Evolutionary conservation across 2,113 vertebrate species (phyloP).

Genomic region (Potamarius usumacintae): DNA sequence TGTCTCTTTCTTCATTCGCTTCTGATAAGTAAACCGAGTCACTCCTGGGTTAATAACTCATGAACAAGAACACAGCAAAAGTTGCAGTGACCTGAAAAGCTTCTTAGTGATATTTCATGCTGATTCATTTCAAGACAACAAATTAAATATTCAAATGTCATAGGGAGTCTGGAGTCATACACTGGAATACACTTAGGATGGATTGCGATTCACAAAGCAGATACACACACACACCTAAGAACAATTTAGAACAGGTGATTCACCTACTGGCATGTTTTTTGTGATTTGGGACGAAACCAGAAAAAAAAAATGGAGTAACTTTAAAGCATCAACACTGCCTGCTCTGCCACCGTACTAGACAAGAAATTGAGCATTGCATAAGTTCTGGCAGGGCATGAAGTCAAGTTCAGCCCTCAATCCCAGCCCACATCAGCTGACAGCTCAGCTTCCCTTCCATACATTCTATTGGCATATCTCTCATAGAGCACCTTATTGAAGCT

Average conservation of each 20-base stretch:
- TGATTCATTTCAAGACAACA: conserved; percentile 18
- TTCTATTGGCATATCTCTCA: no score
- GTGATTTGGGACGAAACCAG: neutral
- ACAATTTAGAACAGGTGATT: neutral
- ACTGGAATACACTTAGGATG: neutral
- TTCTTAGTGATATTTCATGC: conserved; percentile 49
- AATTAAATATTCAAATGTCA: conserved; percentile 28
- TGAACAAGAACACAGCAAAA: neutral
- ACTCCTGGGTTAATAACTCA: no score
- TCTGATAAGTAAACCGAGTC: neutral
- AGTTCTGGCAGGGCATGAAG: no score
- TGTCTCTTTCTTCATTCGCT: neutral
- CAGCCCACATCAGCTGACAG: no score
- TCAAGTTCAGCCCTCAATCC: no score
- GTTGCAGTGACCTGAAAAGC: conserved; percentile 36
- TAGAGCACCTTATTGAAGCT: no score
- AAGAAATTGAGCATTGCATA: neutral
- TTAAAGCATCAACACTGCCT: neutral
- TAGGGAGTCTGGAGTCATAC: neutral
- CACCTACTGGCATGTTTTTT: neutral
- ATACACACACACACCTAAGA: neutral
- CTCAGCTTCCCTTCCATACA: no score
- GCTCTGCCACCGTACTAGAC: neutral
- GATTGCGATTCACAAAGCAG: neutral
- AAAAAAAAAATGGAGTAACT: no score